These are phyloP conservation scores for Cervus canadensis DNA, from an alignment of 2,113 vertebrate species.

Conservation along the genomic window DNA sequence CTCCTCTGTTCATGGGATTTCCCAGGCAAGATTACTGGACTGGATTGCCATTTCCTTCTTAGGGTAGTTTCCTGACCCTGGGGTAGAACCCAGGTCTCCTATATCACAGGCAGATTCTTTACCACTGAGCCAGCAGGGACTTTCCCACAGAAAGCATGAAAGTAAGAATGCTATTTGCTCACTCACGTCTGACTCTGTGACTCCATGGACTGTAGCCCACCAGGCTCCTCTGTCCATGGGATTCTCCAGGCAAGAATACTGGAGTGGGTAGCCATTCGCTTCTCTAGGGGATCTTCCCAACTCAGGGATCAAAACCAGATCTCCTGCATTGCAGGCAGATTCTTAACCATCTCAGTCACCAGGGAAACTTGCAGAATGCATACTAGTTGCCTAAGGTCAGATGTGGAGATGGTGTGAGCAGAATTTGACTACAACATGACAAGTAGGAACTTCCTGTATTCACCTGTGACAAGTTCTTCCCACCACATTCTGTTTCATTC, in stretches of 20 bases:
- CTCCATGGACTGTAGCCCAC: no score
- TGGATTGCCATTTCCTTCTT: background rate
- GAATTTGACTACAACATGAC: rapidly evolving
- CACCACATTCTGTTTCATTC: background rate
- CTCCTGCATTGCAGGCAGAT: background rate
- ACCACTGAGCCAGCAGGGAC: no score
- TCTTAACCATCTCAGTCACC: background rate
- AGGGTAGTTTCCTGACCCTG: background rate
- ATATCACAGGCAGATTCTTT: background rate
- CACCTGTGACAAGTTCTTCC: background rate
- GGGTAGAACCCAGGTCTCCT: background rate
- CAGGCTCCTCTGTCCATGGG: no score
- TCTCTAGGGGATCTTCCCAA: no score
- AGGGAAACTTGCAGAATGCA: background rate
- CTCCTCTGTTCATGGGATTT: background rate
- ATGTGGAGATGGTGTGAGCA: background rate
- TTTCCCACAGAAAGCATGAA: no score
- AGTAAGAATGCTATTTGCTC: no score
- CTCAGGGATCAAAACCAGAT: background rate
- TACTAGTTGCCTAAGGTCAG: background rate
- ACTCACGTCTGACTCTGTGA: no score
- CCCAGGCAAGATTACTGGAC: background rate
- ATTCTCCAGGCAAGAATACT: no score
- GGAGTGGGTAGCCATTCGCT: no score
- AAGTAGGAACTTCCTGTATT: background rate